phyloP scores from a whole-genome alignment of 1,140 invertebrate genomes.

The Drosophila sturtevanti region DNA sequence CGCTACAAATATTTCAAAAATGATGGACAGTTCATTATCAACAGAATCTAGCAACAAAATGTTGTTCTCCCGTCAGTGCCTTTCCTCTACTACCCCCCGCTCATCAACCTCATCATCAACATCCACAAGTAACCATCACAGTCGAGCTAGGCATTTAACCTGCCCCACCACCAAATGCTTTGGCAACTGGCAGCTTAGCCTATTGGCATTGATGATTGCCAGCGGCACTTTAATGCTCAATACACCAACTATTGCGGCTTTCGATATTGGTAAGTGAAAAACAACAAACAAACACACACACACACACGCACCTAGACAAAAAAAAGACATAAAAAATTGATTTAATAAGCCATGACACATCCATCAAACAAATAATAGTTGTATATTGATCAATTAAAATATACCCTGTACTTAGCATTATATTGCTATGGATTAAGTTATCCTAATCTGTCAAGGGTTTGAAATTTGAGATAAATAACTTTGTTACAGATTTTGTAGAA shows the following conservation, averaged over 20 bases:
- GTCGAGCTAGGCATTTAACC: slow-evolving; percentile 30
- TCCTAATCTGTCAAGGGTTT: no score
- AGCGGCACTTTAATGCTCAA: slow-evolving; percentile 66
- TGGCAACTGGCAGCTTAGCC: slow-evolving; percentile 57
- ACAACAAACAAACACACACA: background rate
- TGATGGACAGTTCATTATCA: slow-evolving; percentile 43
- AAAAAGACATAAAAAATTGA: slow-evolving; percentile 11
- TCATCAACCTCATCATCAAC: slow-evolving; percentile 29
- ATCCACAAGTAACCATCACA: slow-evolving; percentile 10
- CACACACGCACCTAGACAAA: no score
- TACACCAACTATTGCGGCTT: slow-evolving; percentile 56
- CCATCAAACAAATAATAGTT: slow-evolving; percentile 27
- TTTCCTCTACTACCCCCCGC: slow-evolving; percentile 60
- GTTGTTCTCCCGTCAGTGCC: slow-evolving; percentile 81
- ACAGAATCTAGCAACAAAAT: slow-evolving; percentile 32
- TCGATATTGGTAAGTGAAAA: slow-evolving; percentile 76
- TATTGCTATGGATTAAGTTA: no score
- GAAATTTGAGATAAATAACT: no score
- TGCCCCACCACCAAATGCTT: slow-evolving; percentile 36
- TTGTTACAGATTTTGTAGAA: no score
- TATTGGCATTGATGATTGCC: slow-evolving; percentile 66
- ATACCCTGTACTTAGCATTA: background rate
- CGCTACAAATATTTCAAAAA: slow-evolving; percentile 27
- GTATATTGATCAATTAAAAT: slow-evolving; percentile 23
- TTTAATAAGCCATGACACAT: slow-evolving; percentile 16